Evolutionary conservation across 2,797 vertebrate genomes (phyloP).

Genomic region (Gastrophryne carolinensis): DNA sequence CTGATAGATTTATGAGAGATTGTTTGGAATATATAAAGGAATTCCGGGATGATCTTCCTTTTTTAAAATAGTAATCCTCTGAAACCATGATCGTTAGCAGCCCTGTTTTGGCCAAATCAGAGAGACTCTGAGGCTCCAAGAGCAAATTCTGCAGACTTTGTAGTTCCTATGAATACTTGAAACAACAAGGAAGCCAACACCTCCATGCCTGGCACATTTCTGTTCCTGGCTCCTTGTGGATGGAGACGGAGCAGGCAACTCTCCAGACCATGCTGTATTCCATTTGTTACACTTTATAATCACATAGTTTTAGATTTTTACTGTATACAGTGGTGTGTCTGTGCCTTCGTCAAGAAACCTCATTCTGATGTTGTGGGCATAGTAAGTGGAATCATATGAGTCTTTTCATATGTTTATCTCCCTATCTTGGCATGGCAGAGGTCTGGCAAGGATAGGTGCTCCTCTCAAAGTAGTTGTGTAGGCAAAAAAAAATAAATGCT

Average conservation of each 20-base stretch:
- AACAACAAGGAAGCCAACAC: constrained; percentile 29
- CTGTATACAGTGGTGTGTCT: constrained; percentile 10
- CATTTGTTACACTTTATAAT: constrained; percentile 35
- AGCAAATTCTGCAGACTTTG: constrained; percentile 14
- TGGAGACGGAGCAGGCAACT: constrained; percentile 3
- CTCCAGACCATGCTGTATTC: constrained; percentile 6
- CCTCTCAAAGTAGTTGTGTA: neutral
- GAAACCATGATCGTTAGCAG: no score
- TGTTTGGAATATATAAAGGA: no score
- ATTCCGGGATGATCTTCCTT: no score
- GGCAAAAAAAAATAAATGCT: neutral
- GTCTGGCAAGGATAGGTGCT: neutral
- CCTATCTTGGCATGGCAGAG: neutral
- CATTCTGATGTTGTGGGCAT: neutral
- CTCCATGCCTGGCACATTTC: constrained; percentile 6
- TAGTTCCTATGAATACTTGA: constrained; percentile 17
- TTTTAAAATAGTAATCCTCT: no score
- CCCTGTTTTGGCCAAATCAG: neutral
- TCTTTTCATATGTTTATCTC: neutral
- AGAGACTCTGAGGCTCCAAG: neutral
- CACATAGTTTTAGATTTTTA: constrained; percentile 11
- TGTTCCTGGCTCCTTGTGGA: neutral
- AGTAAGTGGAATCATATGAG: neutral
- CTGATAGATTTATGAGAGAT: no score
- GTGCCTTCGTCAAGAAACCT: constrained; percentile 22